phyloP scores from a whole-genome alignment of 92 coral and sea anemone genomes.

The Phenganax subtilis region DNA sequence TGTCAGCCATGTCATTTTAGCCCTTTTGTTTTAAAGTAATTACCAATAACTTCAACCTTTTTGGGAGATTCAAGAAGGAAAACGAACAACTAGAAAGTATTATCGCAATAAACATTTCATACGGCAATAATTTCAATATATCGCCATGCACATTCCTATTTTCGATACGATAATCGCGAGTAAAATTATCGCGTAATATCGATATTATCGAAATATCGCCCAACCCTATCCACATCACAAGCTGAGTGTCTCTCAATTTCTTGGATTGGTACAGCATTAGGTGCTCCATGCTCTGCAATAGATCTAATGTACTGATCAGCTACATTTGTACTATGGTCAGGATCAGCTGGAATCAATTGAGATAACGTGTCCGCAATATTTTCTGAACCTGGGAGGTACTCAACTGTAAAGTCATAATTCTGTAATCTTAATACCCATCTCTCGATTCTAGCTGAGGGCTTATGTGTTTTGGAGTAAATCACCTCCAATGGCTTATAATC shows the following conservation, averaged over 20 bases:
- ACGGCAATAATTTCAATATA: too few species aligned
- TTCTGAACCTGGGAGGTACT: conserved; percentile 37
- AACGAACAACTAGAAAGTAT: too few species aligned
- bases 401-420: conserved; percentile 45
- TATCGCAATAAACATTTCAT: too few species aligned
- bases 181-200: too few species aligned
- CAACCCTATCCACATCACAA: too few species aligned
- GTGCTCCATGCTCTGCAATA: conserved; percentile 50
- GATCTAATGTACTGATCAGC: conserved; percentile 50
- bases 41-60: too few species aligned
- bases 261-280: conserved; percentile 42
- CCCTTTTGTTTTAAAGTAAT: too few species aligned
- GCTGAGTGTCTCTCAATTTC: conserved; percentile 43
- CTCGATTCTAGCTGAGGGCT: conserved; percentile 46
- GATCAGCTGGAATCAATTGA: conserved; percentile 26
- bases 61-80: too few species aligned
- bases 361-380: conserved; percentile 45
- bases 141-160: too few species aligned
- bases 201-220: too few species aligned
- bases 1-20: too few species aligned
- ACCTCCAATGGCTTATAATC: conserved; percentile 48
- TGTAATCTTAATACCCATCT: conserved; percentile 54
- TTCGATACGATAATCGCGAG: too few species aligned
- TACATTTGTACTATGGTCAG: conserved; percentile 21
- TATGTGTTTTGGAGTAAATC: conserved; percentile 36